Percentiles rank a stretch among this genome's conserved stretches.
Conservation (phyloP, 2,888 invertebrate species). For the Limnephilus lunatus region DNA sequence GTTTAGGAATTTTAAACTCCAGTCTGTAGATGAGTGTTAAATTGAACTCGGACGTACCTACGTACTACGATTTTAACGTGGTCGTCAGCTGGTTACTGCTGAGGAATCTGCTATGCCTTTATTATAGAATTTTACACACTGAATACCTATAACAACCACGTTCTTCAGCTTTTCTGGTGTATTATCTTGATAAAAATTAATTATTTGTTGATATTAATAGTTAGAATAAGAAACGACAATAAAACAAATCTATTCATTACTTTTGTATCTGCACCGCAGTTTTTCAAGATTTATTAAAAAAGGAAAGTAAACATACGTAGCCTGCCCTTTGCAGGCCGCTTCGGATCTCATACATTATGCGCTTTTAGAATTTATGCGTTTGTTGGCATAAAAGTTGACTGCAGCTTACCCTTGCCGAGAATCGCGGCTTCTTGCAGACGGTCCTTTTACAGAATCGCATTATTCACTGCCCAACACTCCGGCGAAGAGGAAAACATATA, state of each 20-base stretch:
- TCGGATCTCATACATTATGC: conserved; percentile 6
- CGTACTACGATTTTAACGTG: not conserved
- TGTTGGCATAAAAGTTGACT: conserved; percentile 4
- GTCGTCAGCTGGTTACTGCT: not conserved
- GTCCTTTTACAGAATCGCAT: conserved; percentile 40
- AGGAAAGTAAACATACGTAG: not conserved
- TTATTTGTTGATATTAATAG: not conserved
- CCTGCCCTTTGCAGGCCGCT: not conserved
- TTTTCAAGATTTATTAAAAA: not conserved
- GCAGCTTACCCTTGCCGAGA: conserved; percentile 13
- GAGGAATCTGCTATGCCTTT: not conserved
- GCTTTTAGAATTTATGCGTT: conserved; percentile 15
- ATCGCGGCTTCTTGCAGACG: conserved; percentile 35
- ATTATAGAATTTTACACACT: not conserved
- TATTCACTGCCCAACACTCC: conserved; percentile 26
- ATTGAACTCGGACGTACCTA: not conserved
- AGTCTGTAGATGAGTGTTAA: not conserved
- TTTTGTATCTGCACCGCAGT: not conserved
- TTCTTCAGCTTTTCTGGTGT: not conserved
- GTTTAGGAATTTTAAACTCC: not conserved
- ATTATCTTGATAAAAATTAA: not conserved
- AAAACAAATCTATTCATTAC: not conserved
- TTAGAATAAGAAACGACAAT: not conserved
- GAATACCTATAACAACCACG: not conserved
- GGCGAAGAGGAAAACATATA: not conserved